Conservation (phyloP, 2,888 invertebrate genomes). For the Ectemnius lituratus region DNA sequence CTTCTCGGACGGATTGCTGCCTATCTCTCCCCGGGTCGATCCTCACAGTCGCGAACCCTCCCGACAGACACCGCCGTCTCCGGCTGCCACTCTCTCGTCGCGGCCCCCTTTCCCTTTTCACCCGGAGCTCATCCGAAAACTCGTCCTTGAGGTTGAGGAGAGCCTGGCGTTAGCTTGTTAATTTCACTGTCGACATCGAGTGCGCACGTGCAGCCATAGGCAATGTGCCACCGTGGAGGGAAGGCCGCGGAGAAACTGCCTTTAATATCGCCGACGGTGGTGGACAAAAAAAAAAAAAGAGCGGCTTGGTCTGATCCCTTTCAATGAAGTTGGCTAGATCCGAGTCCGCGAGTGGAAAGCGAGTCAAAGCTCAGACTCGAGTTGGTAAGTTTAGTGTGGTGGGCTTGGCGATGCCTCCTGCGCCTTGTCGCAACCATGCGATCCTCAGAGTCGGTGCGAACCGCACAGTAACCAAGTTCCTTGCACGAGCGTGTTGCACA, state of each 20-base stretch:
- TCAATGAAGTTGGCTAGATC: constrained; percentile 10
- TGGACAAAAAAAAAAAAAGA: too few species aligned
- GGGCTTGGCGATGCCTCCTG: constrained; percentile 22
- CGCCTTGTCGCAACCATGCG: constrained; percentile 34
- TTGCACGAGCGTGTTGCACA: constrained; percentile 28
- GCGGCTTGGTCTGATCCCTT: too few species aligned
- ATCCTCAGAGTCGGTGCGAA: constrained; percentile 32
- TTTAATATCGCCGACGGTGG: too few species aligned
- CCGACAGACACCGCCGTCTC: too few species aligned
- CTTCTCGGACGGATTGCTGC: constrained; percentile 50
- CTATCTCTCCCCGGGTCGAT: constrained; percentile 19
- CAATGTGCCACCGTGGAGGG: constrained; percentile 39
- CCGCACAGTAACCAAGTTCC: constrained; percentile 39
- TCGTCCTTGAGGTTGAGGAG: neutral
- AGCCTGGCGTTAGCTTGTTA: neutral
- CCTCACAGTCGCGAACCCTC: neutral
- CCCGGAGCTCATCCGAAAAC: constrained; percentile 5
- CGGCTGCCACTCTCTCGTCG: neutral
- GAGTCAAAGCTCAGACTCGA: constrained; percentile 18
- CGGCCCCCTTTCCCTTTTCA: neutral
- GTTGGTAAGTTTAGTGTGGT: constrained; percentile 15
- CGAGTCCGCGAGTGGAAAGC: constrained; percentile 11
- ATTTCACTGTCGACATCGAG: constrained; percentile 43
- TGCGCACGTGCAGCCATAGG: constrained; percentile 48
- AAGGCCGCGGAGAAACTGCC: neutral